Conservation (phyloP, 2,797 vertebrate species). For the Falco novaeseelandiae region DNA sequence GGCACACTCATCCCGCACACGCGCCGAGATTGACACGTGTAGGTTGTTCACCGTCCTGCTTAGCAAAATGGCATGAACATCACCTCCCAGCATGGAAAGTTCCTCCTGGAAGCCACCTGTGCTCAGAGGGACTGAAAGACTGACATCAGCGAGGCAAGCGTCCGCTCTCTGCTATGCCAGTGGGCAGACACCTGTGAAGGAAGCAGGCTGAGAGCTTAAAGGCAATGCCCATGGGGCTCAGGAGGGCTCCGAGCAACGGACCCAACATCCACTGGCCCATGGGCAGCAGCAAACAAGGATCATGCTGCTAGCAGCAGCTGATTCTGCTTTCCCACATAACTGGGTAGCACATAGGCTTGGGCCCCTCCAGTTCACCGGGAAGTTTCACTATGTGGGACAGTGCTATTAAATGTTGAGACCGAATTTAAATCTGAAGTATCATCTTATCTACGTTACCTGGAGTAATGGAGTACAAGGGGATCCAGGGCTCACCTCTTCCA, state of each 20-base stretch:
- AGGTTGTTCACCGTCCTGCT: background rate
- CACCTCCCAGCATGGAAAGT: fast-evolving
- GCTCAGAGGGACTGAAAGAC: background rate
- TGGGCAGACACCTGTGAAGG: background rate
- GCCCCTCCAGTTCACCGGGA: background rate
- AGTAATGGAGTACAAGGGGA: background rate
- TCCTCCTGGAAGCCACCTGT: background rate
- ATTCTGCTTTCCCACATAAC: background rate
- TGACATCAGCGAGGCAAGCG: background rate
- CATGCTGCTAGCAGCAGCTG: fast-evolving
- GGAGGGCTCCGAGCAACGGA: background rate
- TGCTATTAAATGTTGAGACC: background rate
- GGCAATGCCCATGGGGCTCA: fast-evolving
- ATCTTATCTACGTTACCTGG: background rate
- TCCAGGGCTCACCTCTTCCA: background rate
- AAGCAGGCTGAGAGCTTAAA: background rate
- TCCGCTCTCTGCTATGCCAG: background rate
- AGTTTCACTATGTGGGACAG: background rate
- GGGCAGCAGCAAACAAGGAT: background rate
- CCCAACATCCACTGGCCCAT: fast-evolving
- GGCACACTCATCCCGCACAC: background rate
- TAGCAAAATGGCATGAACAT: background rate
- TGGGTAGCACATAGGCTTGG: background rate
- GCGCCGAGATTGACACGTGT: fast-evolving
- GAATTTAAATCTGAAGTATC: background rate